Percentiles rank a stretch among this genome's conserved stretches.
Evolutionary conservation across 2,113 vertebrate species (phyloP).

Genomic region (Mus spicilegus): DNA sequence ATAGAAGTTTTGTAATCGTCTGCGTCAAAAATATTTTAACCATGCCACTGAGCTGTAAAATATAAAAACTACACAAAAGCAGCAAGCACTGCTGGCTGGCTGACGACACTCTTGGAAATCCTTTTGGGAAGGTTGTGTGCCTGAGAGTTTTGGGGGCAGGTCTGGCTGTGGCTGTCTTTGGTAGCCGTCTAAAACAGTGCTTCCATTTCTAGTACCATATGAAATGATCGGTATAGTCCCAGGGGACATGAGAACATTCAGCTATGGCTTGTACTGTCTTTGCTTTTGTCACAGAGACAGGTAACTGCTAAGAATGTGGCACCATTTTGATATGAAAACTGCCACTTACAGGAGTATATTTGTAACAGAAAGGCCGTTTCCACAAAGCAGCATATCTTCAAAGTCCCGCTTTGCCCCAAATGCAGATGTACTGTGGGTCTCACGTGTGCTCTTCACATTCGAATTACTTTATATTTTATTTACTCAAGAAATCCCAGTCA

Average conservation of each 20-base stretch:
- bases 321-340: conserved; percentile 74
- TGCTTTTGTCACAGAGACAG: conserved; percentile 63
- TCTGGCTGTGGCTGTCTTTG: background rate
- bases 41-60: background rate
- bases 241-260: conserved; percentile 48
- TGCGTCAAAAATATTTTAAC: conserved; percentile 28
- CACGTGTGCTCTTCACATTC: conserved; percentile 62
- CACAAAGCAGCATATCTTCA: conserved; percentile 59
- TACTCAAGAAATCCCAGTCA: conserved; percentile 65
- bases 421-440: conserved; percentile 59
- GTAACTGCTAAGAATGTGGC: conserved; percentile 40
- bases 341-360: conserved; percentile 63
- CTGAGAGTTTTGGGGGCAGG: background rate
- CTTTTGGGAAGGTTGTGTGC: background rate
- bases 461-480: conserved; percentile 69
- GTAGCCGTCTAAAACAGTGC: background rate
- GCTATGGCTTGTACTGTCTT: conserved; percentile 12
- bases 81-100: background rate
- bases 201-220: conserved; percentile 1
- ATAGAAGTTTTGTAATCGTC: conserved; percentile 14
- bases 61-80: conserved; percentile 21
- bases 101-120: background rate
- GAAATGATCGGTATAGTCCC: conserved; percentile 22
- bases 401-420: conserved; percentile 59
- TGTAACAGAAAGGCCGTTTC: conserved; percentile 66